These are phyloP conservation scores for Zophobas atratus DNA, from an alignment of 1,140 invertebrate genomes.

Conservation along the genomic window DNA sequence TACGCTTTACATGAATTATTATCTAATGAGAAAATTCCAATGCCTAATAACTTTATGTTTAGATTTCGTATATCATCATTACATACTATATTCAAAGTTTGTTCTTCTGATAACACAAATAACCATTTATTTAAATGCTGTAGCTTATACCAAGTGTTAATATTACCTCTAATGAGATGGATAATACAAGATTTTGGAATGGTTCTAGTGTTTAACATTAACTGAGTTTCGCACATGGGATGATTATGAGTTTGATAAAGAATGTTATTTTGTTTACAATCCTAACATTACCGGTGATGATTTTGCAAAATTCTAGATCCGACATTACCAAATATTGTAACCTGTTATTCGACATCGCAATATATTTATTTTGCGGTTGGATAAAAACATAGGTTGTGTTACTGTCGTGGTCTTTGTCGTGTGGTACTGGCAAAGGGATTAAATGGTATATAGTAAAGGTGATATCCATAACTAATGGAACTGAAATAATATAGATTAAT, in stretches of 20 bases:
- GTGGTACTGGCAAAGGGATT: background rate
- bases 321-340: background rate
- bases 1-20: background rate
- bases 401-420: background rate
- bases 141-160: conserved; percentile 8
- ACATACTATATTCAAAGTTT: background rate
- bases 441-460: background rate
- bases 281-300: background rate
- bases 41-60: background rate
- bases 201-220: background rate
- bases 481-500: conserved; percentile 8
- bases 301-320: background rate
- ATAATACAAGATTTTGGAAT: background rate
- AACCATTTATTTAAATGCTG: background rate
- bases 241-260: conserved; percentile 1
- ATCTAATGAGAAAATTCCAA: background rate
- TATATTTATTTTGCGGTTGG: conserved; percentile 1
- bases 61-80: background rate
- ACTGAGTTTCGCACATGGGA: background rate
- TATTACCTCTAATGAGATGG: background rate
- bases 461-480: background rate
- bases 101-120: background rate
- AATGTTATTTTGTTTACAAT: conserved; percentile 2
- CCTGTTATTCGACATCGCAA: too few species aligned
- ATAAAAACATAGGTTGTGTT: background rate